A percentile compares a stretch with the other conserved stretches of the same genome.
phyloP scores from a whole-genome alignment of 2,888 invertebrate species.

The Morpho deidamia region DNA sequence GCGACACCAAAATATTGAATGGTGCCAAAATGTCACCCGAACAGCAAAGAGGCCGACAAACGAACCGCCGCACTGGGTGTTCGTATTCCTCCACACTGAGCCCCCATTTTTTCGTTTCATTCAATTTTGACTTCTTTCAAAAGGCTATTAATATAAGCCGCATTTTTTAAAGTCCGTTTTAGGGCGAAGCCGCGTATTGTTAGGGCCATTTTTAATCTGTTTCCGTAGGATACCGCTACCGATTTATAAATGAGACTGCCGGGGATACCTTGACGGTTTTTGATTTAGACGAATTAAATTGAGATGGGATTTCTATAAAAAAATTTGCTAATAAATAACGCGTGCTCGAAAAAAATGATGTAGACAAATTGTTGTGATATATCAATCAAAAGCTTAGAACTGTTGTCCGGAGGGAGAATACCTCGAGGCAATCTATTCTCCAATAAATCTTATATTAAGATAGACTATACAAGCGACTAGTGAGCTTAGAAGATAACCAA shows the following conservation, averaged over 20 bases:
- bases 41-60: slow-evolving; percentile 72
- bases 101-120: slow-evolving; percentile 75
- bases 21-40: slow-evolving; percentile 77
- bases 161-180: slow-evolving; percentile 73
- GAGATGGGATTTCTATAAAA: slow-evolving; percentile 70
- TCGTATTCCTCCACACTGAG: slow-evolving; percentile 65
- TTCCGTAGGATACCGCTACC: slow-evolving; percentile 77
- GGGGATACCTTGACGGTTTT: slow-evolving; percentile 51
- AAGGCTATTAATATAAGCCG: slow-evolving; percentile 77
- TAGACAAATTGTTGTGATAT: slow-evolving; percentile 67
- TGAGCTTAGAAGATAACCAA: no score
- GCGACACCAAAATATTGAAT: slow-evolving; percentile 76
- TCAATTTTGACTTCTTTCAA: slow-evolving; percentile 79
- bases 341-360: slow-evolving; percentile 64
- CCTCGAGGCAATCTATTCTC: no score
- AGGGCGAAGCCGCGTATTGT: slow-evolving; percentile 69
- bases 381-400: slow-evolving; percentile 36
- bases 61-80: slow-evolving; percentile 71
- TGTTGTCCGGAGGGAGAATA: no score
- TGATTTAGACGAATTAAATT: slow-evolving; percentile 71
- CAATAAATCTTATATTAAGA: no score
- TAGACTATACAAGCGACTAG: no score
- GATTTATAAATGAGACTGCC: slow-evolving; percentile 69
- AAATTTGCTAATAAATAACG: slow-evolving; percentile 64
- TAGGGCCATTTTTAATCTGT: slow-evolving; percentile 69